phyloP scores from a whole-genome alignment of 92 coral and sea anemone species.

The Plumapathes pennacea region DNA sequence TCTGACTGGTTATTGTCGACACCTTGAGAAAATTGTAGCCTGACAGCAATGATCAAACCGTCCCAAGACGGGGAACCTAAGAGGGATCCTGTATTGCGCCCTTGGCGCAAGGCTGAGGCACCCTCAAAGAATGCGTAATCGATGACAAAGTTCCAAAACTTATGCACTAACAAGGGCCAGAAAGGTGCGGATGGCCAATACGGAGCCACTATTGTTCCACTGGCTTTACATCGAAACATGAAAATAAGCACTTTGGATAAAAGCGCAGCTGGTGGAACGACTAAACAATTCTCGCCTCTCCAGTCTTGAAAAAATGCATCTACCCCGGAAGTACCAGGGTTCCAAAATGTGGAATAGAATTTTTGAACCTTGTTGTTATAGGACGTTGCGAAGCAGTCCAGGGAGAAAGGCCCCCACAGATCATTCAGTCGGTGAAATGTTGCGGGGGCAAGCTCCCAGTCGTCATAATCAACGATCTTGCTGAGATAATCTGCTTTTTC shows the following conservation, averaged over 20 bases:
- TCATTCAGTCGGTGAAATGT: constrained; percentile 7
- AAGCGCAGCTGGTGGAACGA: constrained; percentile 23
- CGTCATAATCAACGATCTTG: constrained; percentile 15
- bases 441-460: constrained; percentile 23
- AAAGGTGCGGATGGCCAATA: constrained; percentile 49
- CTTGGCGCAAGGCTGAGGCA: constrained; percentile 7
- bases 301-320: constrained; percentile 22
- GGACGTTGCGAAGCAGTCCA: constrained; percentile 49
- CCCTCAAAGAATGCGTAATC: constrained; percentile 3
- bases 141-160: not conserved
- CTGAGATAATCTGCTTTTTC: constrained; percentile 16
- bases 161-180: constrained; percentile 33
- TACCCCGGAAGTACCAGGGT: constrained; percentile 28
- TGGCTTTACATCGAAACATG: constrained; percentile 7
- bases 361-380: constrained; percentile 30
- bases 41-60: constrained; percentile 8
- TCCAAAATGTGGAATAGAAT: constrained; percentile 47
- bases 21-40: constrained; percentile 1
- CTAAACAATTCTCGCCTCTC: constrained; percentile 9
- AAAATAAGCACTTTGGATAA: constrained; percentile 12
- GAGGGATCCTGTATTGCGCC: constrained; percentile 19
- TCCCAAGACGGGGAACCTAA: constrained; percentile 29
- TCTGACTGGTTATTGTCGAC: not conserved
- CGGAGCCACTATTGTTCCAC: constrained; percentile 38
- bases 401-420: constrained; percentile 32